Evolutionary conservation across 1,140 invertebrate genomes (phyloP).

Genomic region (Lepidurus apus): DNA sequence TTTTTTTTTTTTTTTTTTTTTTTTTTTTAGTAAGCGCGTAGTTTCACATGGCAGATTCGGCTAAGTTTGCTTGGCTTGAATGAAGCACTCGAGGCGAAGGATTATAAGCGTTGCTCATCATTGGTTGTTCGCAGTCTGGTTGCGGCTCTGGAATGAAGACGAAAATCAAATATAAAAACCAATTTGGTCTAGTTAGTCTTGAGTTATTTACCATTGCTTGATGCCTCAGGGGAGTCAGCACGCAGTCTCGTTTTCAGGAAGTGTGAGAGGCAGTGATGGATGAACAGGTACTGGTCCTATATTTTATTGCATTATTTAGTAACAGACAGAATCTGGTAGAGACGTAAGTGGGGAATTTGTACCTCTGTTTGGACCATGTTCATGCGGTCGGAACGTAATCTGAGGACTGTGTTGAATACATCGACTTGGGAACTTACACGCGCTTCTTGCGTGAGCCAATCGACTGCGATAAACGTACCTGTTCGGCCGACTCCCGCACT

Average conservation of each 20-base stretch:
- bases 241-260: not conserved
- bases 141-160: not conserved
- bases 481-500: conserved; percentile 52
- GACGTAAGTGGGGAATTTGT: not conserved
- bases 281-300: conserved; percentile 4
- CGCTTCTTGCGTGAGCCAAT: conserved; percentile 91
- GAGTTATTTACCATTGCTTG: not conserved
- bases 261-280: not conserved
- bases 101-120: not conserved
- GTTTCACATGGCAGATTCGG: not conserved
- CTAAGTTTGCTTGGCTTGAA: not conserved
- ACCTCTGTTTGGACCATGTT: conserved; percentile 80
- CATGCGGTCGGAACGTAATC: conserved; percentile 78
- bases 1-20: too few species aligned
- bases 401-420: conserved; percentile 83
- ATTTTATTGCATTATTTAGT: too few species aligned
- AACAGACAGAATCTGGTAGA: not conserved
- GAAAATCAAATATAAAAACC: not conserved
- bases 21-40: too few species aligned
- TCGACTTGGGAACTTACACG: conserved; percentile 78
- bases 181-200: not conserved
- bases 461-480: conserved; percentile 70
- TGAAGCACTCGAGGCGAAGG: not conserved
- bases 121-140: not conserved
- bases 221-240: not conserved